Percentiles rank a stretch among this genome's conserved stretches.
Conservation (phyloP, 2,797 vertebrate species). For the Gorsachius magnificus region DNA sequence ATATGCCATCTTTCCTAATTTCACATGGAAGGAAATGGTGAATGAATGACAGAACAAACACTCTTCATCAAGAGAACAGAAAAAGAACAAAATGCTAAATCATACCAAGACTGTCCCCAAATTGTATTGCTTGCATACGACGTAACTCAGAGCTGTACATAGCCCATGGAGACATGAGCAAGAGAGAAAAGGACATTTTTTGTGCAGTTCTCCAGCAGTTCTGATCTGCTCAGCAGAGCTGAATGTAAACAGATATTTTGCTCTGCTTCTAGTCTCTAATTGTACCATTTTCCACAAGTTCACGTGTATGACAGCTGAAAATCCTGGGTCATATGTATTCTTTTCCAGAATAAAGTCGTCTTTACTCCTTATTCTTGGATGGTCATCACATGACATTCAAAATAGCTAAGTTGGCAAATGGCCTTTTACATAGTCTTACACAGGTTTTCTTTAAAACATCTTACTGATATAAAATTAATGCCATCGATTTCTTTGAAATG, state of each 20-base stretch:
- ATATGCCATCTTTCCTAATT: not conserved
- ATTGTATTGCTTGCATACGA: not conserved
- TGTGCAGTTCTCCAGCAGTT: not conserved
- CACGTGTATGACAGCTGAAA: constrained; percentile 19
- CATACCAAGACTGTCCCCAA: not conserved
- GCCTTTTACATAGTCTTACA: not conserved
- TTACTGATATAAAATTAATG: not conserved
- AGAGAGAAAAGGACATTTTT: not conserved
- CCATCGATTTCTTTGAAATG: not conserved
- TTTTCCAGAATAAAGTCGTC: constrained; percentile 15
- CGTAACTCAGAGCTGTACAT: not conserved
- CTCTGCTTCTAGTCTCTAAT: not conserved
- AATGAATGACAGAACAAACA: not conserved
- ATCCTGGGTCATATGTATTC: constrained; percentile 1
- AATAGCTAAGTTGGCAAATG: not conserved
- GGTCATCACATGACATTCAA: constrained; percentile 8
- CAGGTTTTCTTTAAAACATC: not conserved
- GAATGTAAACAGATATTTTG: not conserved
- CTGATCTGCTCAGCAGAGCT: not conserved
- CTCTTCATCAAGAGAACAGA: not conserved
- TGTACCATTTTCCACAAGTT: constrained; percentile 35
- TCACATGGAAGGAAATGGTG: not conserved
- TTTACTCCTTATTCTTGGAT: not conserved
- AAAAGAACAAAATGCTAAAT: not conserved
- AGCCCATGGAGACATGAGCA: not conserved